Evolutionary conservation across 1,140 invertebrate genomes (phyloP), one percentile per base, ranked within the genome.

Genomic region (Brachystomella parvula): DNA sequence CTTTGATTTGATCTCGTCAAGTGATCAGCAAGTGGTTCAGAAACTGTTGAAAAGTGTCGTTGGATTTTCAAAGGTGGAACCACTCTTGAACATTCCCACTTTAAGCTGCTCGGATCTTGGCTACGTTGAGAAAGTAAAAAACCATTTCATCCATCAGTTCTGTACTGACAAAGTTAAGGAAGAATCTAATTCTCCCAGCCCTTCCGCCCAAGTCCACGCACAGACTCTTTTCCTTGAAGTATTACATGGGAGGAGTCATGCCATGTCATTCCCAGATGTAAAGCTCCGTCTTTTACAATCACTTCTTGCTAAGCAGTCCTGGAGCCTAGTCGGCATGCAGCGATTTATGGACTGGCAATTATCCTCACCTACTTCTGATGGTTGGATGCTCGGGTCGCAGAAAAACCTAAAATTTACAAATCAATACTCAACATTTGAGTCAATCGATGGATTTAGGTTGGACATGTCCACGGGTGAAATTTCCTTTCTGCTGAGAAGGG

Each of bases 171-270:
- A 66, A 64, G 65, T 70, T 1, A 9, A 28, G 0, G 35, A 64
- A n/a, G 32, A 26, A 66, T 64, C 17, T 21, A 70, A 70, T 9
- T 66, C 61, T 2, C 30, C 33, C 0, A 44, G 53, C 9, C 60
- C 63, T 30, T 61, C 61, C n/a, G 64, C 61, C 24, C 39, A 47
- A 39, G 30, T 64, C 3, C 68, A 70, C 15, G 68, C 68, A 0
- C 64, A 66, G 61, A 70, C 65, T 0, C 65, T 63, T 33, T 70
- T 70, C 57, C 58, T 66, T 3, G 68, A 70, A 57, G 65, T 70
- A 3, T 63, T 65, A 44, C 62, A 70, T 35, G 68, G 68, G 2
- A 49, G 68, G 1, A 64, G 57, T 49, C 31, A 31, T 1, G 39
- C 62, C 0, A 60, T 19, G 1, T 49, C 61, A 33, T 70, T 66